Percentiles rank a stretch among this genome's conserved stretches.
phyloP scores from a whole-genome alignment of 2,888 invertebrate species.

The Gnatocerus cornutus region DNA sequence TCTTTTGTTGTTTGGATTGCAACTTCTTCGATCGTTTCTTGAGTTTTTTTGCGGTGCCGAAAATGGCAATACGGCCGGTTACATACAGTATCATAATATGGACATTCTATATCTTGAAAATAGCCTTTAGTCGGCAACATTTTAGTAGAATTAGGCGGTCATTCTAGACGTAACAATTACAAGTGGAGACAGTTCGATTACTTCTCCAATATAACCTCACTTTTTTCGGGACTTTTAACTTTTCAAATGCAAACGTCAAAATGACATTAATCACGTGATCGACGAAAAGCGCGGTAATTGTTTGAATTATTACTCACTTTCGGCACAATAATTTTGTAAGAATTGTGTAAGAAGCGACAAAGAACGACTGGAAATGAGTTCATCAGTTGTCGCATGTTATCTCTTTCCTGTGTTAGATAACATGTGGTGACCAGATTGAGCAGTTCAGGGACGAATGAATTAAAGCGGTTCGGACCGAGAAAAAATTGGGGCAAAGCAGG shows the following conservation, averaged over 20 bases:
- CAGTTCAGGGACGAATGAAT: slow-evolving; percentile 47
- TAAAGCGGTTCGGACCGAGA: neutral
- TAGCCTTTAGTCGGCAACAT: slow-evolving; percentile 95
- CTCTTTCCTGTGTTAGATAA: slow-evolving; percentile 34
- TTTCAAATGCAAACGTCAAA: slow-evolving; percentile 16
- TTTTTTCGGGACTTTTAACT: slow-evolving; percentile 32
- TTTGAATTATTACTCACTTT: slow-evolving; percentile 3
- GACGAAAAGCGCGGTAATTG: slow-evolving; percentile 20
- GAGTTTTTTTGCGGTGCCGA: slow-evolving; percentile 82
- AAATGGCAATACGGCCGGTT: slow-evolving; percentile 95
- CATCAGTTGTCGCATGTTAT: slow-evolving; percentile 12
- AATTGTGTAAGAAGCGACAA: neutral
- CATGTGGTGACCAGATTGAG: slow-evolving; percentile 48
- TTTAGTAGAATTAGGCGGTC: slow-evolving; percentile 58
- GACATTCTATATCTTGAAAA: slow-evolving; percentile 90
- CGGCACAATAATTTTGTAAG: neutral
- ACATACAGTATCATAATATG: slow-evolving; percentile 88
- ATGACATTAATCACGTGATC: slow-evolving; percentile 39
- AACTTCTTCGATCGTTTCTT: slow-evolving; percentile 72
- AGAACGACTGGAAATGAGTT: neutral
- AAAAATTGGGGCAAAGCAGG: too few relatives aligned
- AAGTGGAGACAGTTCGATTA: slow-evolving; percentile 27
- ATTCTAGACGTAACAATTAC: slow-evolving; percentile 45
- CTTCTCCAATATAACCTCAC: slow-evolving; percentile 43
- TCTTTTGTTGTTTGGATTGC: slow-evolving; percentile 70